Conservation (phyloP, 1,140 invertebrate genomes). For the Wasmannia auropunctata region DNA sequence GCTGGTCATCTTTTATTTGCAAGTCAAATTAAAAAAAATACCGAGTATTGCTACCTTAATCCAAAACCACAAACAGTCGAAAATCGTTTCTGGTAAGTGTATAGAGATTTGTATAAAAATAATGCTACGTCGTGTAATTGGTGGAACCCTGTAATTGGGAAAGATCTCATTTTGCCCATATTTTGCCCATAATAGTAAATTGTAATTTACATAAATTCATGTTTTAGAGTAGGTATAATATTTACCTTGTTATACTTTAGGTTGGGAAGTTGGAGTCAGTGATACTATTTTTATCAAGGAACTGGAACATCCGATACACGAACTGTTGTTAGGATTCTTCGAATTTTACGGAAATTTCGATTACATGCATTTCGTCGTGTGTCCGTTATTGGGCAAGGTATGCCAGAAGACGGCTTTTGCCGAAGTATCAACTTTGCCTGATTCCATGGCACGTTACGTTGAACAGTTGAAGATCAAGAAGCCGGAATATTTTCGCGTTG, state of each 20-base stretch:
- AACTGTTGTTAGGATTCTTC: constrained; percentile 84
- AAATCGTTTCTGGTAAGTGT: constrained; percentile 65
- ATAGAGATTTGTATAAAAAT: background rate
- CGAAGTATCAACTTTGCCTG: constrained; percentile 32
- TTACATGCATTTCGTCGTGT: constrained; percentile 81
- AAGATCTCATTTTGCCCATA: background rate
- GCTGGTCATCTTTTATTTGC: constrained; percentile 74
- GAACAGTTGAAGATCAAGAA: constrained; percentile 39
- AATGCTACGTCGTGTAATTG: constrained; percentile 6
- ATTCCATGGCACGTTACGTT: constrained; percentile 59
- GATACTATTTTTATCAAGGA: background rate
- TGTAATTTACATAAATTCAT: background rate
- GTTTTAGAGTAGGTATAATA: background rate
- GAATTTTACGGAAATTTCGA: constrained; percentile 83
- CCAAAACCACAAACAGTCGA: constrained; percentile 37
- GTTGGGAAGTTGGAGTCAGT: constrained; percentile 51
- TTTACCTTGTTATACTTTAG: constrained; percentile 64
- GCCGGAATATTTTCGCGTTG: constrained; percentile 74
- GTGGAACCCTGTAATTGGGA: background rate
- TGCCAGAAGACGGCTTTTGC: constrained; percentile 77
- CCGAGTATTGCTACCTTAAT: constrained; percentile 72
- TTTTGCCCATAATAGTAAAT: constrained; percentile 9
- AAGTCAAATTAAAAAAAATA: constrained; percentile 66
- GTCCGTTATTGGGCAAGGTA: constrained; percentile 81
- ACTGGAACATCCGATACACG: constrained; percentile 38